Base-by-base conservation (phyloP, 1,140 invertebrate species). In the Sitodiplosis mosellana region DNA sequence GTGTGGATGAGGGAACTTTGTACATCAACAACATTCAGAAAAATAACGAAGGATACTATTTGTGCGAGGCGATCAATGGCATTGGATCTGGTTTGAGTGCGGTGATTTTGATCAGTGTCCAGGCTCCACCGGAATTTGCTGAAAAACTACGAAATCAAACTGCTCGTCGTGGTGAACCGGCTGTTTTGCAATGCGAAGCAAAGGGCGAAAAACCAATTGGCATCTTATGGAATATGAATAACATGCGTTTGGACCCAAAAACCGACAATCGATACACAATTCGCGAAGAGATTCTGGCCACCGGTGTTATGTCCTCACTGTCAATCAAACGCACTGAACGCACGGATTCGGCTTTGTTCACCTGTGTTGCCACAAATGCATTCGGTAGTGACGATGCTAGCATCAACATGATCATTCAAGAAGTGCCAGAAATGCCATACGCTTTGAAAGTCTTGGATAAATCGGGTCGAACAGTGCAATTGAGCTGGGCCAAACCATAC, bases 201-300 rank as follows among this genome's bases (percentile, higher is more conserved):
- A 85, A 87, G 58, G 91, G 93, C 46, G 92, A 96, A 68, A 91
- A 90, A 71, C 91, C 92, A 20, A 87, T 97, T 60, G 87, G 87
- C 54, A 91, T 96, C 42, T 74, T 89, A 18, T 96, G 92, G 93
- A 91, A 88, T 66, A 89, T 89, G 77, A 89, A 92, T 64, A 89
- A 87, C 65, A 89, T 90, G 63, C 76, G 87, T 45, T 66, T 91
- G 46, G 87, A 91, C 66, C 80, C 84, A 22, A 87, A 89, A 66
- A 83, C 77, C 47, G 83, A 89, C 58, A 81, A 75, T 17, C 80
- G 87, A 46, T 92, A 91, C 66, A 91, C 88, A 2, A 91, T 93
- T 56, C 78, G 86, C 45, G 88, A 92, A 68, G 87, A 91, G 65
- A 87, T 87, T 56, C 63, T 87, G 21, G 76, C 81, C 1, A 83